Conservation (phyloP, 1,140 invertebrate species). For the Lordiphosa collinella region DNA sequence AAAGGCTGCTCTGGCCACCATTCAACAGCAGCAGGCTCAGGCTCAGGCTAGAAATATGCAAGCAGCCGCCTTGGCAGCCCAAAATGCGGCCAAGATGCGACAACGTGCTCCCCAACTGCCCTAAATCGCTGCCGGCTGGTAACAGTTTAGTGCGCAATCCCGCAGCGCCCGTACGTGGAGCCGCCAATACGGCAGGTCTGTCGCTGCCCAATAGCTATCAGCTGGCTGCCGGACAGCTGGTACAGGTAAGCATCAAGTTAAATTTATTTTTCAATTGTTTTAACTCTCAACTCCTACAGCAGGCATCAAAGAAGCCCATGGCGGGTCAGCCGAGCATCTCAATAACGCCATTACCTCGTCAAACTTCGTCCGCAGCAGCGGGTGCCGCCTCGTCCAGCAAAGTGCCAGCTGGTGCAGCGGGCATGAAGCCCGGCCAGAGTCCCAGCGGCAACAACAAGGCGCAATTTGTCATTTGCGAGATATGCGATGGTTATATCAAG, state of each 20-base stretch:
- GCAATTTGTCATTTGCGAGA: constrained; percentile 95
- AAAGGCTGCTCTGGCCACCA: constrained; percentile 73
- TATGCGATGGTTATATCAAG: constrained; percentile 97
- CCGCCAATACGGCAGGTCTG: constrained; percentile 43
- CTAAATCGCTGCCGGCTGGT: constrained; percentile 38
- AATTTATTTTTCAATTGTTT: neutral
- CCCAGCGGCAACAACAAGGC: constrained; percentile 83
- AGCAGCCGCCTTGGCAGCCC: constrained; percentile 69
- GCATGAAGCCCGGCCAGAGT: constrained; percentile 80
- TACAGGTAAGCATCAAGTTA: constrained; percentile 44
- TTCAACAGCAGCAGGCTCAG: constrained; percentile 70
- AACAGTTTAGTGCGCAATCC: constrained; percentile 56
- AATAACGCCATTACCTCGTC: constrained; percentile 91
- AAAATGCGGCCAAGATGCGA: constrained; percentile 73
- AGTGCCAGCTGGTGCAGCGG: constrained; percentile 79
- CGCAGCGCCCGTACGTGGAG: constrained; percentile 46
- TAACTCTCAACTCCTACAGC: constrained; percentile 11
- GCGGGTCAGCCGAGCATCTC: constrained; percentile 92
- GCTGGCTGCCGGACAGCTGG: constrained; percentile 67
- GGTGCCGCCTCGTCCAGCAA: constrained; percentile 75
- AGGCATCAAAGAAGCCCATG: constrained; percentile 78
- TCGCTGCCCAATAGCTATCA: constrained; percentile 76
- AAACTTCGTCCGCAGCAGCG: constrained; percentile 77
- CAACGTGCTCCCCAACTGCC: constrained; percentile 56
- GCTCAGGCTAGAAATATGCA: constrained; percentile 70